phyloP scores from a whole-genome alignment of 2,888 invertebrate genomes.

The Ectemnius cavifrons region DNA sequence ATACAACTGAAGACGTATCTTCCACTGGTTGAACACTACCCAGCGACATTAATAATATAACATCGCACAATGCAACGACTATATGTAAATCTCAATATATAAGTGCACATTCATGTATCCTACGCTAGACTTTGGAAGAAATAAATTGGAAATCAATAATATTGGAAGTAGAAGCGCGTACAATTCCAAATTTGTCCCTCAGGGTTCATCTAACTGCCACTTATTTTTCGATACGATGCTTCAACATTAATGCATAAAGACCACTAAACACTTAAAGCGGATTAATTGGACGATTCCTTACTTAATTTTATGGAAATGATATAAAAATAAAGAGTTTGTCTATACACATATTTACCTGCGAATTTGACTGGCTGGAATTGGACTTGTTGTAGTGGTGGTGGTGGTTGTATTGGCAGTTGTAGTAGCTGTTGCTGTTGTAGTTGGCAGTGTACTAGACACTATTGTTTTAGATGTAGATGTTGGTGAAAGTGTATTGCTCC shows the following conservation, averaged over 20 bases:
- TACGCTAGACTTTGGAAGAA: slow-evolving; percentile 9
- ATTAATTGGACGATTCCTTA: not conserved
- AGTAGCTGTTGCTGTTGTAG: slow-evolving; percentile 79
- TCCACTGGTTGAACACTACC: slow-evolving; percentile 74
- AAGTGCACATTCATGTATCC: slow-evolving; percentile 29
- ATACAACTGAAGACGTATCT: slow-evolving; percentile 69
- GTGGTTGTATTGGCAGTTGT: slow-evolving; percentile 79
- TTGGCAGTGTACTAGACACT: slow-evolving; percentile 68
- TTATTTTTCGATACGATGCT: not conserved
- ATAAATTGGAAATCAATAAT: not conserved
- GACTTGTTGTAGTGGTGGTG: slow-evolving; percentile 79
- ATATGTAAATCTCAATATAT: slow-evolving; percentile 36
- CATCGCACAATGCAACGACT: slow-evolving; percentile 52
- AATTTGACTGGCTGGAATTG: slow-evolving; percentile 76
- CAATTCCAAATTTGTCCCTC: too few species aligned
- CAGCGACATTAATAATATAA: slow-evolving; percentile 63
- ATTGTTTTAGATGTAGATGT: slow-evolving; percentile 70
- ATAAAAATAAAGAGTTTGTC: slow-evolving; percentile 17
- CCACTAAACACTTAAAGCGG: slow-evolving; percentile 2
- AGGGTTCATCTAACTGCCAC: too few species aligned
- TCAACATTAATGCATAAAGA: not conserved
- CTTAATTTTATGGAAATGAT: not conserved
- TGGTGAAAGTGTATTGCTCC: slow-evolving; percentile 72
- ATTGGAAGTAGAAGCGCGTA: not conserved
- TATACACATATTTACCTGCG: slow-evolving; percentile 70